Conservation (phyloP, 2,113 vertebrate genomes). For the Nothoprocta pentlandii region DNA sequence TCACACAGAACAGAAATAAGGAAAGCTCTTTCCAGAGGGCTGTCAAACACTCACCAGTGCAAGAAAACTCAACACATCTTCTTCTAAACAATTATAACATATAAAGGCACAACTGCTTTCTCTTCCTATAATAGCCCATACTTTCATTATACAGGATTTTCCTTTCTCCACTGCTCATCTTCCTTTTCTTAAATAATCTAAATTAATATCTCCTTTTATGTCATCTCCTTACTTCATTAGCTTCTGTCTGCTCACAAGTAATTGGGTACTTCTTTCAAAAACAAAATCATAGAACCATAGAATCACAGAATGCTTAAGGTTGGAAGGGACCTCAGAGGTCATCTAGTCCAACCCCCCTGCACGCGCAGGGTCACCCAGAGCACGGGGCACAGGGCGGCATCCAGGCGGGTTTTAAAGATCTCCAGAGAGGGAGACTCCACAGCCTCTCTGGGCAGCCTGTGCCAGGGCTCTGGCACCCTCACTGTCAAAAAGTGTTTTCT, state of each 20-base stretch:
- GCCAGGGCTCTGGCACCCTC: too few species aligned
- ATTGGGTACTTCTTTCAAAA: background rate
- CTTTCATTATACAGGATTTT: rapidly evolving
- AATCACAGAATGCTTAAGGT: too few species aligned
- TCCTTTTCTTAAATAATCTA: background rate
- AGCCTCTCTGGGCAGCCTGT: too few species aligned
- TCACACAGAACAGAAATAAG: slow-evolving; percentile 1
- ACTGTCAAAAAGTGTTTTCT: too few species aligned
- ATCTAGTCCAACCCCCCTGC: too few species aligned
- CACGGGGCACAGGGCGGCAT: too few species aligned
- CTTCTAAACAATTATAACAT: background rate
- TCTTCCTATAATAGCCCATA: background rate
- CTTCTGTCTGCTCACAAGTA: background rate
- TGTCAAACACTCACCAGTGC: background rate
- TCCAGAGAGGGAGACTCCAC: too few species aligned
- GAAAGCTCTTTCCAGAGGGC: background rate
- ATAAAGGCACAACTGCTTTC: background rate
- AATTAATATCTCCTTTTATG: background rate
- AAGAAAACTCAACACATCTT: background rate
- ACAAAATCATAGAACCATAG: background rate
- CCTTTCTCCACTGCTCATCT: background rate
- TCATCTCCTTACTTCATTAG: background rate
- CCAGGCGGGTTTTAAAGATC: too few species aligned
- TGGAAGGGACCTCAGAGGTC: too few species aligned
- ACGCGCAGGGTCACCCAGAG: too few species aligned